Percentiles rank a stretch among this genome's conserved stretches.
phyloP scores from a whole-genome alignment of 2,888 invertebrate genomes.

The Disparrhopalites patrizii region DNA sequence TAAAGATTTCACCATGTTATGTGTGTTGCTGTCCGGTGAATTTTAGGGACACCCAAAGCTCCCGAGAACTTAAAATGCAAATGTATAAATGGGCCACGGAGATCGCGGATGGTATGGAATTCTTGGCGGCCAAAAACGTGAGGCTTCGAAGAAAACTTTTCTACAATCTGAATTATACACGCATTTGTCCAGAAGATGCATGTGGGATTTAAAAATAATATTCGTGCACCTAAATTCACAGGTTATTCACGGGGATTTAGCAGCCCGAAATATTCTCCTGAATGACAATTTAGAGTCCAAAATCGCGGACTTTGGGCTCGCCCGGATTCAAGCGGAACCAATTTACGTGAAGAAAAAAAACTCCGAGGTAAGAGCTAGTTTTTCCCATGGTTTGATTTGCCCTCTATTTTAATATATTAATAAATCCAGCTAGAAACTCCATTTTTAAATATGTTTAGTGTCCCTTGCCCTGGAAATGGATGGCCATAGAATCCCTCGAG shows the following conservation, averaged over 20 bases:
- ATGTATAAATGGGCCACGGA: background rate
- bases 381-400: background rate
- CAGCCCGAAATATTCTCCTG: constrained; percentile 1
- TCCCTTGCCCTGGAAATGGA: constrained; percentile 6
- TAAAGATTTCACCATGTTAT: background rate
- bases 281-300: background rate
- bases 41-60: background rate
- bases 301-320: constrained; percentile 1
- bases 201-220: background rate
- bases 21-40: background rate
- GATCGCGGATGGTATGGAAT: constrained; percentile 5
- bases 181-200: background rate
- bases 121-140: constrained; percentile 6
- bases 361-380: background rate
- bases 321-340: background rate
- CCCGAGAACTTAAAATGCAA: background rate
- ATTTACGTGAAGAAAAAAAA: background rate
- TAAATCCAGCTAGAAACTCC: background rate
- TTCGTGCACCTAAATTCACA: background rate
- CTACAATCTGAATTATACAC: background rate
- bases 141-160: too few species aligned
- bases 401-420: background rate
- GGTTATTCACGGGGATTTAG: constrained; percentile 5
- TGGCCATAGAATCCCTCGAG: background rate
- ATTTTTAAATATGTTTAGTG: background rate